Evolutionary conservation across 2,113 vertebrate genomes (phyloP), one percentile per base, ranked within the genome.

Genomic region (Prinia subflava): DNA sequence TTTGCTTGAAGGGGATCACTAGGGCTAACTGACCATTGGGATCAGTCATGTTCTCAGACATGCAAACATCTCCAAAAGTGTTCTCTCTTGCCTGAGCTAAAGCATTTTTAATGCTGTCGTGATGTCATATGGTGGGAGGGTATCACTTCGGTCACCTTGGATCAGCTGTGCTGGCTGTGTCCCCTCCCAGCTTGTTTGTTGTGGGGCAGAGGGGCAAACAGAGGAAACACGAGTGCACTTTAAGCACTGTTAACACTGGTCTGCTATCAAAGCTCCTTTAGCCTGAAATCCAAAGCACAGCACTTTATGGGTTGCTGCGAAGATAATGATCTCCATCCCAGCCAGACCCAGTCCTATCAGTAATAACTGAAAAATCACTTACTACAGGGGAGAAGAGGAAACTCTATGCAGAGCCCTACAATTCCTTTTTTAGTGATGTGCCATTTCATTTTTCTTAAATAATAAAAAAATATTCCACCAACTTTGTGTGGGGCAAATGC

Each of bases 401-500:
- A 52, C 37, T 28, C 16, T 56, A 21, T 78, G 68, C 25, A 92
- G 53, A 85, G 27, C 62, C 42, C 44, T 63, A 12, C 24, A 47
- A 62, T 62, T 42, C 53, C 63, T 56, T 82, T 79, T 90, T 57
- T 11, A 55, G 56, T 11, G 1, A 18, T 50, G 11, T 92, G 31
- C 18, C 56, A 33, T 93, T 95, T 95, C 25, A 80, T 28, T 33
- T 53, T 60, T 73, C 83, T 87, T 39, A 39, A 50, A 73, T 85
- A 88, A 83, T 25, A 35, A 47, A 57, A 83, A 80, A 83, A 77
- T 12, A 6, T 89, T 74, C 64, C 31, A n/a, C 76, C 59, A 70
- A 42, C 19, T 82, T 89, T 93, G 24, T 85, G 55, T 31, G 63
- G 46, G 50, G 41, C 19, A 89, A 47, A 37, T 39, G 21, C 33